These are phyloP conservation scores for Sorex araneus DNA, from an alignment of 2,113 vertebrate species.

Conservation along the genomic window DNA sequence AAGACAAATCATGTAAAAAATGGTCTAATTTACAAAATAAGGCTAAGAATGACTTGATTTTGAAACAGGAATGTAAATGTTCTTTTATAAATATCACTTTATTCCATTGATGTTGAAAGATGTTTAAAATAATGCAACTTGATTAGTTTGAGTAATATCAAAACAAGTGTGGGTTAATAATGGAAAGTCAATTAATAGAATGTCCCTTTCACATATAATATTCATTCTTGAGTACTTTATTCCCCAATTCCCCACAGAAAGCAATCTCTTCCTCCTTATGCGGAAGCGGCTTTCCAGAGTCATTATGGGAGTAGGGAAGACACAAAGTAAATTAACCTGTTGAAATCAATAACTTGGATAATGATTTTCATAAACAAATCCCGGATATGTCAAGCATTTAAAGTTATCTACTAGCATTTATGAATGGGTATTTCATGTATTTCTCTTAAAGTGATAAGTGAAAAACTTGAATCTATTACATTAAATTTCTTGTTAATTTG, in stretches of 20 bases:
- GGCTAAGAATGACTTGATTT: background rate
- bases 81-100: background rate
- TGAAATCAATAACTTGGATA: background rate
- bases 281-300: background rate
- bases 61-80: slow-evolving; percentile 2
- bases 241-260: background rate
- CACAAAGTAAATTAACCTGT: background rate
- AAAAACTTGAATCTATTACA: background rate
- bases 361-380: background rate
- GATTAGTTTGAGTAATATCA: background rate
- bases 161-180: background rate
- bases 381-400: background rate
- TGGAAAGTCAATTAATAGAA: background rate
- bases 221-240: too few species aligned
- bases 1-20: background rate
- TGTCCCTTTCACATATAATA: background rate
- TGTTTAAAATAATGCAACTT: background rate
- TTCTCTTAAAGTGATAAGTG: background rate
- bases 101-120: background rate
- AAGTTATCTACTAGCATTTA: background rate
- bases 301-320: background rate
- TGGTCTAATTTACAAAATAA: background rate
- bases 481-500: background rate
- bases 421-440: background rate
- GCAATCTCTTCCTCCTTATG: background rate